Conservation (phyloP, 2,797 vertebrate genomes). For the Anabacerthia variegaticeps region DNA sequence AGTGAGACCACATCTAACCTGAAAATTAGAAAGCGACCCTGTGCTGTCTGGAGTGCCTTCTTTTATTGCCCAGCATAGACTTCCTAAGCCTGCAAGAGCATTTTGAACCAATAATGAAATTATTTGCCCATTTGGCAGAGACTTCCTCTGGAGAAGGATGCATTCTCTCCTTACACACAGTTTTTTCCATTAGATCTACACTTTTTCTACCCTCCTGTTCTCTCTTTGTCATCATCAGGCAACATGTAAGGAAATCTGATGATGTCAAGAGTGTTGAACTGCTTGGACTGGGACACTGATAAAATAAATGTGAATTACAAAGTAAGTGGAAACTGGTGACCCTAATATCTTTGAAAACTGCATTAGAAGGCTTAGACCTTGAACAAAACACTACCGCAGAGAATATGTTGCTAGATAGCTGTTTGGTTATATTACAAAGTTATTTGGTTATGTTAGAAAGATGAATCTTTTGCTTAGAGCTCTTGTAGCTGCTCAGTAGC, state of each 20-base stretch:
- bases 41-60: not conserved
- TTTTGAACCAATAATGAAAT: not conserved
- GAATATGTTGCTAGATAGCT: not conserved
- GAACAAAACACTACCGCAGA: not conserved
- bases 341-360: not conserved
- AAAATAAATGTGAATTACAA: not conserved
- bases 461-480: not conserved
- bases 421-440: not conserved
- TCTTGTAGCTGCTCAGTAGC: not conserved
- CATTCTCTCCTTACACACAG: not conserved
- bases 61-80: not conserved
- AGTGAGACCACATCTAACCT: not conserved
- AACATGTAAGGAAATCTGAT: not conserved
- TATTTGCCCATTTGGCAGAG: not conserved
- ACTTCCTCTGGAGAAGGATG: not conserved
- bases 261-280: not conserved
- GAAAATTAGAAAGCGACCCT: not conserved
- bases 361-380: not conserved
- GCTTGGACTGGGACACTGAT: not conserved
- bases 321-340: not conserved
- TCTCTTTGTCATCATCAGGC: not conserved
- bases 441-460: not conserved
- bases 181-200: not conserved
- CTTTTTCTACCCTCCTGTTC: not conserved
- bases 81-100: not conserved